These are phyloP conservation scores for Stylophora pistillata DNA, from an alignment of 64 coral and sea anemone species.

Conservation along the genomic window DNA sequence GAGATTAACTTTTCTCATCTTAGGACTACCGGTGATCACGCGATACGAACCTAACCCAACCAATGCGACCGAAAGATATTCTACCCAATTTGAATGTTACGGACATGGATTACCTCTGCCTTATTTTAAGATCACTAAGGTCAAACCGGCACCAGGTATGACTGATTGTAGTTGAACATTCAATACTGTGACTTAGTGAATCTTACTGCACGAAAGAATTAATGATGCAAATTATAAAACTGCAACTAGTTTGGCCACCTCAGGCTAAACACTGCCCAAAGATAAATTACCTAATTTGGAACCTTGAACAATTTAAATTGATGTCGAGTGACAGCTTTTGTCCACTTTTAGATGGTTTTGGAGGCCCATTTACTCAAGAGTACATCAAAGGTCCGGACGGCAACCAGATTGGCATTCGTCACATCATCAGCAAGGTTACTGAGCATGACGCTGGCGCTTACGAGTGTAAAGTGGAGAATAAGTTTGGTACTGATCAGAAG, in stretches of 20 bases:
- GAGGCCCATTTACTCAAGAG: slow-evolving; percentile 19
- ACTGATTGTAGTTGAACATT: neutral
- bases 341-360: slow-evolving; percentile 43
- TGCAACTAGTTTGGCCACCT: too few species aligned
- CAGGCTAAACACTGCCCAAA: too few species aligned
- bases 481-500: slow-evolving; percentile 14
- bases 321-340: neutral
- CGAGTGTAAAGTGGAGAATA: slow-evolving; percentile 34
- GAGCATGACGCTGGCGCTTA: slow-evolving; percentile 52
- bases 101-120: slow-evolving; percentile 33
- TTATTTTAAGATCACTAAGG: slow-evolving; percentile 23
- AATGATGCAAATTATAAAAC: too few species aligned
- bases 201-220: too few species aligned
- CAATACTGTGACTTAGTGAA: too few species aligned
- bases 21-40: slow-evolving; percentile 35
- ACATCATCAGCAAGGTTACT: slow-evolving; percentile 23
- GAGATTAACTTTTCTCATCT: neutral
- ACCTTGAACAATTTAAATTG: neutral
- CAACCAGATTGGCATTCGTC: slow-evolving; percentile 28
- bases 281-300: too few species aligned
- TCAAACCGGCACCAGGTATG: slow-evolving; percentile 48
- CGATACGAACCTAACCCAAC: slow-evolving; percentile 32
- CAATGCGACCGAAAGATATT: slow-evolving; percentile 35
- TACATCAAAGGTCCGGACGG: slow-evolving; percentile 3
- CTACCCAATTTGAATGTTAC: slow-evolving; percentile 39